Conservation (phyloP, 2,797 vertebrate genomes). For the Malacoctenus gilli region DNA sequence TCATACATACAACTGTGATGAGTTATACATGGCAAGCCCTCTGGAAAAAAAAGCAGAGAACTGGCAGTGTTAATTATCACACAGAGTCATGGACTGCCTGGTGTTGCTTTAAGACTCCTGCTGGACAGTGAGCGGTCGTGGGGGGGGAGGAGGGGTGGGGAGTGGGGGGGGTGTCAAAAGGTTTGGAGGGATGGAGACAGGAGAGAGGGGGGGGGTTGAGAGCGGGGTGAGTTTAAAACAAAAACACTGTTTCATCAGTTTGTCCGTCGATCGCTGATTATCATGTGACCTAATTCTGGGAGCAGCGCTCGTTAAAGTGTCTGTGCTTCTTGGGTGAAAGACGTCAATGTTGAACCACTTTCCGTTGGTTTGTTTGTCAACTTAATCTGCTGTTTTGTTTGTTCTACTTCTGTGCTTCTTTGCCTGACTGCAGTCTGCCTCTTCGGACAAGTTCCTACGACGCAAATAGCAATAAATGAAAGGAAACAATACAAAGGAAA, state of each 20-base stretch:
- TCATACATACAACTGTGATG: conserved; percentile 86
- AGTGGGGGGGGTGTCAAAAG: conserved; percentile 53
- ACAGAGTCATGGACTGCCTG: conserved; percentile 61
- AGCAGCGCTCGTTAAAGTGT: conserved; percentile 57
- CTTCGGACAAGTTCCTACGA: not conserved
- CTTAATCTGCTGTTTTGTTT: too few relatives aligned
- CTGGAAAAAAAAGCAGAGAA: conserved; percentile 82
- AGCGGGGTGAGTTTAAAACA: conserved; percentile 65
- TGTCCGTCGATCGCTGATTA: conserved; percentile 59
- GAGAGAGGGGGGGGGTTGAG: conserved; percentile 52
- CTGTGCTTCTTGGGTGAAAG: conserved; percentile 48
- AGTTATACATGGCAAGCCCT: conserved; percentile 85
- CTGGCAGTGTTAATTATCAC: conserved; percentile 81
- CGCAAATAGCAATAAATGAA: conserved; percentile 4
- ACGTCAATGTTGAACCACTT: conserved; percentile 12
- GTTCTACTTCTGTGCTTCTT: conserved; percentile 6
- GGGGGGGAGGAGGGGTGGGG: conserved; percentile 47
- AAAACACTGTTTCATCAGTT: conserved; percentile 40
- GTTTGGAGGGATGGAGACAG: conserved; percentile 68
- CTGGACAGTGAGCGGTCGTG: conserved; percentile 61
- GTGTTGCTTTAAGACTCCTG: conserved; percentile 51
- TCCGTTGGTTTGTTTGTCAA: too few relatives aligned
- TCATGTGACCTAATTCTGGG: conserved; percentile 76
- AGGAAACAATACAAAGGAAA: conserved; percentile 1
- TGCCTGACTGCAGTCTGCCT: too few relatives aligned